Conservation (phyloP, 2,113 vertebrate genomes). For the Myanophis thanlyinensis region DNA sequence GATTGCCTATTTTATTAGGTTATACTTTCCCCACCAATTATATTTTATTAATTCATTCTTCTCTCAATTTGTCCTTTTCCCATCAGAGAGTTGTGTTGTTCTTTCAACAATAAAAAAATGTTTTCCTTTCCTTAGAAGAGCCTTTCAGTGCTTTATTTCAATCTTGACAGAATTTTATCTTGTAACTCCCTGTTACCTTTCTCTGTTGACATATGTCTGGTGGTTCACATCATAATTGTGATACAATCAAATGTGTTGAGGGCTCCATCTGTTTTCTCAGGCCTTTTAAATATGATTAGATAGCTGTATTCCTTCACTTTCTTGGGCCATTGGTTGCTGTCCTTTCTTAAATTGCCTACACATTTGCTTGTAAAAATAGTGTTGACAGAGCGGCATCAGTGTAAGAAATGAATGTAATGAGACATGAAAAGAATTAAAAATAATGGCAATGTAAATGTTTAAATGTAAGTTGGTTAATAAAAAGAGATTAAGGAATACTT, state of each 20-base stretch:
- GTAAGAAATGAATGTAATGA: background rate
- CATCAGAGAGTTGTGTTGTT: background rate
- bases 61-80: background rate
- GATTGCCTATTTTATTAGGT: background rate
- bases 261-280: background rate
- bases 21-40: background rate
- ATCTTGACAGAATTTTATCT: background rate
- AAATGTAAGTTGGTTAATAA: background rate
- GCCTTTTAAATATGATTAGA: background rate
- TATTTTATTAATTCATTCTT: background rate
- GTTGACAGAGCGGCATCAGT: background rate
- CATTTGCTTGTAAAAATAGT: background rate
- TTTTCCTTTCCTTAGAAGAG: background rate
- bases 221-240: background rate
- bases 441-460: background rate
- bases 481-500: background rate
- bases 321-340: background rate
- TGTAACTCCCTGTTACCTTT: background rate
- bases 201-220: background rate
- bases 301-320: background rate
- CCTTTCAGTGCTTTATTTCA: background rate
- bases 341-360: background rate
- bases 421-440: background rate
- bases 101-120: background rate
- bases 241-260: background rate